Base-by-base conservation (phyloP, 2,888 invertebrate species). In the Zaprionus lineosus region DNA sequence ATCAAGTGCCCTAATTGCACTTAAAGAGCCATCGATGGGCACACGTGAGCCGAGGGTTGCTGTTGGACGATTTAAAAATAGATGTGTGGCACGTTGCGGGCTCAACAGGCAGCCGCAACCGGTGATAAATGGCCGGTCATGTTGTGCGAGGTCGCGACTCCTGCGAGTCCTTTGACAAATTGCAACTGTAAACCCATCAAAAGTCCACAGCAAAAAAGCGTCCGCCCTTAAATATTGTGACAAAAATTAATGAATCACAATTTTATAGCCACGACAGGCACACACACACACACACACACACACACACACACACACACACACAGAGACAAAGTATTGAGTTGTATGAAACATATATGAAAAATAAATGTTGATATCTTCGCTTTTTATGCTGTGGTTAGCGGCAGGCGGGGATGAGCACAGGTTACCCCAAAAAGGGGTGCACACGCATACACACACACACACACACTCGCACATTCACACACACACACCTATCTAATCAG, bases 231-330 rank as follows among this genome's bases (percentile, higher is more conserved):
- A 81, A 64, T 74, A 59, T 74, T 63, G 60, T 62, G 74, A 67
- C 69, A 78, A 75, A 83, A 86, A 86, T 84, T 84, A 88, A 88
- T 87, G 87, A 88, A 87, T 70, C 86, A 88, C 84, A 75, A 87
- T 82, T 67, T 72, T 61, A 57, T 57, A 55, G 39, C 28, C 44
- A 29, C 6, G 8, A 24, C 24, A 24, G 3, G 9, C 29, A 29
- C 29, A 29, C 29, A 24, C 2, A 8, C n/a, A 29, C 5, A 2
- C n/a, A 29, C 29, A 29, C 29, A 4, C 29, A 29, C 12, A 15
- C 1, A 1, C 11, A 12, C n/a, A 24, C n/a, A 15, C 21, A n/a
- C 36, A 40, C n/a, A n/a, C n/a, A n/a, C n/a, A n/a, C n/a, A n/a
- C n/a, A n/a, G n/a, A n/a, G n/a, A n/a, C n/a, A n/a, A n/a, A n/a